Percentiles rank a stretch among this genome's conserved stretches.
phyloP scores from a whole-genome alignment of 1,140 invertebrate species.

The Magallana angulata region DNA sequence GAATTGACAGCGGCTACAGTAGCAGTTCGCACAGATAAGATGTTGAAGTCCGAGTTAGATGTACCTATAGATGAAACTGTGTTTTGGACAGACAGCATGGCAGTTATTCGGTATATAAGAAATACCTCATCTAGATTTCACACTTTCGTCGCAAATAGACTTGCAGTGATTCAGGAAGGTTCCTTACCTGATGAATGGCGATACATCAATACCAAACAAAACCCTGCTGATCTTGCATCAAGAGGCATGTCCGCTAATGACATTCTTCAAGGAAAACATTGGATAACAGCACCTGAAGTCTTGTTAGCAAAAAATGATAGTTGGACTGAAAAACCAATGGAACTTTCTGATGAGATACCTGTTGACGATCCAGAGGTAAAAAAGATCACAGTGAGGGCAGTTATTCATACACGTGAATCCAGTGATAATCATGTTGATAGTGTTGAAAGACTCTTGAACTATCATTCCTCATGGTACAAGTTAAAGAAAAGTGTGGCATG shows the following conservation, averaged over 20 bases:
- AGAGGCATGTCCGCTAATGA: constrained; percentile 47
- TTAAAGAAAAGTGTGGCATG: constrained; percentile 38
- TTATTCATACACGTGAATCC: neutral
- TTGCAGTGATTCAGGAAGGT: constrained; percentile 54
- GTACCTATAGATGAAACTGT: constrained; percentile 30
- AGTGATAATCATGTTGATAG: neutral
- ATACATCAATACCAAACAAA: constrained; percentile 50
- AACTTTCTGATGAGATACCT: neutral
- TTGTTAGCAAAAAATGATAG: neutral
- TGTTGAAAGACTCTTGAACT: constrained; percentile 18
- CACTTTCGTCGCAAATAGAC: constrained; percentile 61
- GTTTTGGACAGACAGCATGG: constrained; percentile 64
- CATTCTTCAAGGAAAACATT: neutral
- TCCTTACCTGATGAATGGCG: constrained; percentile 47
- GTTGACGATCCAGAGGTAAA: constrained; percentile 51
- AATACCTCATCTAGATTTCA: constrained; percentile 59
- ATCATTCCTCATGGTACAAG: constrained; percentile 27
- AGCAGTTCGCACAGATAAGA: constrained; percentile 59
- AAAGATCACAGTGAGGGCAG: neutral
- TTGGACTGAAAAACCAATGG: constrained; percentile 4
- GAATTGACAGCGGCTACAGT: constrained; percentile 65
- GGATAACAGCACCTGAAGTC: constrained; percentile 48
- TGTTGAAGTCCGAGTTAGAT: constrained; percentile 52
- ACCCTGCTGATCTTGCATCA: constrained; percentile 65
- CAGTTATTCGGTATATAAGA: constrained; percentile 55